Conservation (phyloP, 2,113 vertebrate genomes). For the Bubo bubo region DNA sequence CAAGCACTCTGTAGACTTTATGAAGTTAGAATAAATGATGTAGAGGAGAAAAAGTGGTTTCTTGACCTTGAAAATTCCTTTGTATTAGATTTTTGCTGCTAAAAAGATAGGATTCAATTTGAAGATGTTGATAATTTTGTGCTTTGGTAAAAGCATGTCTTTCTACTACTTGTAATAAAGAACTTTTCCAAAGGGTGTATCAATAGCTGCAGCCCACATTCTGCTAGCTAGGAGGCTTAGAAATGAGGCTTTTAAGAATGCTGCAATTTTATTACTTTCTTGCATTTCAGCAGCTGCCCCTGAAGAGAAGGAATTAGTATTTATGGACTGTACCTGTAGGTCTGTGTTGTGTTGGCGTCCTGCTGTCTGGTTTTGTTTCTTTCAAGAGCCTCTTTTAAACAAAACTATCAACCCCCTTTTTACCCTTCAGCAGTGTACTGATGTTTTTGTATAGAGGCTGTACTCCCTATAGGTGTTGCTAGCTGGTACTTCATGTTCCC, state of each 20-base stretch:
- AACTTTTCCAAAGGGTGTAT: neutral
- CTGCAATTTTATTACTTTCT: neutral
- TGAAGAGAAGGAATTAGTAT: neutral
- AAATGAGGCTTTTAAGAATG: neutral
- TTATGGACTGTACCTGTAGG: neutral
- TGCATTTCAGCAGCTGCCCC: constrained; percentile 7
- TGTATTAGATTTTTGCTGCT: neutral
- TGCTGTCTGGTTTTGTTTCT: constrained; percentile 12
- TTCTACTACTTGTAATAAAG: neutral
- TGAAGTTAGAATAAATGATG: neutral
- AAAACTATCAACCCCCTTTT: neutral
- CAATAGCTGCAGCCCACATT: neutral
- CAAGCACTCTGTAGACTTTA: neutral
- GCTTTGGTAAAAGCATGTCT: neutral
- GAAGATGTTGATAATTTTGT: neutral
- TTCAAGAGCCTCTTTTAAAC: constrained; percentile 27
- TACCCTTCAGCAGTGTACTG: neutral
- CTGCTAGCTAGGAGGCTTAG: neutral
- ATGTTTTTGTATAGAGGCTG: neutral
- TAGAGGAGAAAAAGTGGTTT: neutral
- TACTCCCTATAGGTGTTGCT: neutral
- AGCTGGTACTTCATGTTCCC: neutral
- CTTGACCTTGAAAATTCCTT: neutral
- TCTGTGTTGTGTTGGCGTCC: neutral
- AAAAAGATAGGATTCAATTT: neutral